Evolutionary conservation across 2,888 invertebrate genomes (phyloP), one percentile per base, ranked within the genome.

Genomic region (Watsonalla cultraria): DNA sequence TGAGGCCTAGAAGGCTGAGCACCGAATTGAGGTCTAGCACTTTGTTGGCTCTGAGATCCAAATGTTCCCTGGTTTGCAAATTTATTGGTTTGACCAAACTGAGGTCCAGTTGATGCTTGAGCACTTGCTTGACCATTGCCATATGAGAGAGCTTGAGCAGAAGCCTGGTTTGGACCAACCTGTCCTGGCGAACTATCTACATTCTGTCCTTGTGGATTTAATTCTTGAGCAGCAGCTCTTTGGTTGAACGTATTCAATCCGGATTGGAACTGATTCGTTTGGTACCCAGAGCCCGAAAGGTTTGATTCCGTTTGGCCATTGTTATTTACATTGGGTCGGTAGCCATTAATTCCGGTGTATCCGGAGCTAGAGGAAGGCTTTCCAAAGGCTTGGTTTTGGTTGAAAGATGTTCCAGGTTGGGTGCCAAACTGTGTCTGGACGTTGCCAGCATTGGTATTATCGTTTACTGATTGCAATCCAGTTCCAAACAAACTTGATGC

Each of bases 381-480:
- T 15, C 57, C 70, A 62, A 74, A 70, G 47, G 62, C 66, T 58
- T 78, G 73, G 54, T 75, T 77, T 58, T 83, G 80, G 74, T 73
- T 81, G 53, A 78, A 78, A 42, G 66, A 70, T 53, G 68, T 69
- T 64, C 60, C 78, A 65, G 76, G 74, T 69, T 68, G 71, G 56
- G 72, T 75, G 50, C 72, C 78, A 68, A 78, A 75, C 64, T 67
- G 73, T 70, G 72, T 71, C 42, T 58, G 74, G 72, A 8, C 11
- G 11, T 73, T 73, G 78, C 64, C 66, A 72, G 51, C 63, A 65
- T 72, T 84, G 82, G 75, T 80, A 74, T 68, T 71, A 60, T 74
- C 77, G 63, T 68, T 76, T 68, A 79, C 78, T 61, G 79, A 70
- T n/a, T 24, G 24, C 24, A 24, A 24, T 24, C 24, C 24, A 1